Conservation (phyloP, 92 coral and sea anemone genomes). For the Palythoa caribaeorum region DNA sequence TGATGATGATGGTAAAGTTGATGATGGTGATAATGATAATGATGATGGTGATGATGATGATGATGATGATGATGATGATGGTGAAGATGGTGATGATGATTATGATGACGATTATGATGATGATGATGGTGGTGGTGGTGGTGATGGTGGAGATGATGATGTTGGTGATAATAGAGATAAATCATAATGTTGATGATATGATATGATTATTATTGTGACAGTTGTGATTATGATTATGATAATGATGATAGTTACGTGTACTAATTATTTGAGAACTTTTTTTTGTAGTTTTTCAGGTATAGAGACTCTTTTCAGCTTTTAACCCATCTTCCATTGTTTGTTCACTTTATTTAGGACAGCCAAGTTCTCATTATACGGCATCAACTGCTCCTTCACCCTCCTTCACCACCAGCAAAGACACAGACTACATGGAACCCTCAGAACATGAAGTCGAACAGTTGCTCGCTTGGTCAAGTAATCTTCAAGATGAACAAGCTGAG, state of each 20-base stretch:
- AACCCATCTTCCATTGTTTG: background rate
- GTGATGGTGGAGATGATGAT: background rate
- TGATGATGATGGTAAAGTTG: background rate
- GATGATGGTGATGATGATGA: background rate
- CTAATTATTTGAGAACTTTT: background rate
- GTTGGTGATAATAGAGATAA: background rate
- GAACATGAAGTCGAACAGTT: conserved; percentile 87
- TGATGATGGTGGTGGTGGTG: background rate
- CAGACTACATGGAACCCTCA: conserved; percentile 76
- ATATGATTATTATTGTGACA: background rate
- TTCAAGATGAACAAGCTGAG: conserved; percentile 43
- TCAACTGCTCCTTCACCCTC: conserved; percentile 67
- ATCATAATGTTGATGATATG: background rate
- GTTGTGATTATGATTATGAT: background rate
- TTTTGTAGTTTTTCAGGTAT: background rate
- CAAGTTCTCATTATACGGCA: conserved; percentile 30
- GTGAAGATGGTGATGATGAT: background rate
- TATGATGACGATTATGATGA: background rate
- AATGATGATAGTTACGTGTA: background rate
- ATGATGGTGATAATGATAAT: background rate
- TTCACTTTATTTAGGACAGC: background rate
- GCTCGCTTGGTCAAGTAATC: conserved; percentile 80
- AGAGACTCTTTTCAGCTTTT: background rate
- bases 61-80: background rate
- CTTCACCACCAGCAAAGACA: conserved; percentile 33